Evolutionary conservation across 2,113 vertebrate species (phyloP).

Genomic region (Nibea albiflora): DNA sequence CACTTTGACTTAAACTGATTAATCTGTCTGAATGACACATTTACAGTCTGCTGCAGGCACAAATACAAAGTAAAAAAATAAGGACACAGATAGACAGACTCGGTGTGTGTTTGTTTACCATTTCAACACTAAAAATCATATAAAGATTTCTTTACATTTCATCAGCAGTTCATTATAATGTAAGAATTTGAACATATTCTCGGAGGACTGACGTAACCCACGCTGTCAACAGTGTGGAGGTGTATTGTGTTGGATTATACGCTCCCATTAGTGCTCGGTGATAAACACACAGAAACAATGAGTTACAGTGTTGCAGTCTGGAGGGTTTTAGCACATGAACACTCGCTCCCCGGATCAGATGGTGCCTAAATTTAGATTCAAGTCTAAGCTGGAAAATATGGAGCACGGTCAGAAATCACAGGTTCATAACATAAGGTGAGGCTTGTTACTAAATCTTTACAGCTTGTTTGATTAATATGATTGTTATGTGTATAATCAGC

Average conservation of each 20-base stretch:
- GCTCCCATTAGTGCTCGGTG: neutral
- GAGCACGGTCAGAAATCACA: neutral
- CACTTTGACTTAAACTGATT: neutral
- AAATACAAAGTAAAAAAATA: too few species aligned
- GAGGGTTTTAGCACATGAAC: slow-evolving; percentile 30
- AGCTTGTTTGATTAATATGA: neutral
- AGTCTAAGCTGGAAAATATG: neutral
- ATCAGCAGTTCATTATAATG: too few species aligned
- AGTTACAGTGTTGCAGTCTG: slow-evolving; percentile 30
- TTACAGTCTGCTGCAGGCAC: neutral
- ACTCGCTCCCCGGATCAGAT: neutral
- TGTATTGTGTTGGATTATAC: neutral
- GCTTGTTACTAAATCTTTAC: too few species aligned
- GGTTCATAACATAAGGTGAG: neutral
- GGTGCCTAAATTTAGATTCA: slow-evolving; percentile 13
- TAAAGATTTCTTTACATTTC: too few species aligned
- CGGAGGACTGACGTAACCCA: too few species aligned
- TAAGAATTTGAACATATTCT: too few species aligned
- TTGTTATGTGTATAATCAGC: neutral
- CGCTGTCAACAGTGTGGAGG: too few species aligned
- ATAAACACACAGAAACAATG: slow-evolving; percentile 12
- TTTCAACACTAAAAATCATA: too few species aligned
- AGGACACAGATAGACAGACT: neutral
- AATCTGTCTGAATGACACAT: neutral
- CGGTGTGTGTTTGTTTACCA: neutral